Conservation (phyloP, 64 coral and sea anemone species). For the Montipora sp. region DNA sequence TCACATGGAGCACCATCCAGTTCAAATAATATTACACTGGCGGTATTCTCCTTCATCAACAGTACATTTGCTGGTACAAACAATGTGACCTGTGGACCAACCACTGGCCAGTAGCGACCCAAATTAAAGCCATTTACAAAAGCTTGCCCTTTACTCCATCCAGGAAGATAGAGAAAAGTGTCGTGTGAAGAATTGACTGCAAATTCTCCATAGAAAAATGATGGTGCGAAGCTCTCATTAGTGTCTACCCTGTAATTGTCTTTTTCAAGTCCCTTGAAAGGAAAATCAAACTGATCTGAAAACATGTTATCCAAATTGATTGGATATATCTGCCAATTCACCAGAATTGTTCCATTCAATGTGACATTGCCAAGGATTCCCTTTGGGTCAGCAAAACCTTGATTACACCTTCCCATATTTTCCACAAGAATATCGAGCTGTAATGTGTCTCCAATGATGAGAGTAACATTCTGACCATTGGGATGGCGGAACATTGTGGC, state of each 20-base stretch:
- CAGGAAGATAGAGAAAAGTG: constrained; percentile 70
- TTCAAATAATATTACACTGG: constrained; percentile 74
- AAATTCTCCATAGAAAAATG: constrained; percentile 82
- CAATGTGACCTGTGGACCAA: constrained; percentile 77
- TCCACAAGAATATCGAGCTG: constrained; percentile 88
- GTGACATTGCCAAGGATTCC: constrained; percentile 83
- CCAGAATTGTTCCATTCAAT: constrained; percentile 31
- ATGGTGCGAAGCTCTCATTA: constrained; percentile 65
- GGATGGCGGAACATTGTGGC: constrained; percentile 59
- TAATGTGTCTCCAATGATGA: constrained; percentile 19
- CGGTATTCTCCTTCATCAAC: constrained; percentile 29
- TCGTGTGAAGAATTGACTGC: constrained; percentile 63
- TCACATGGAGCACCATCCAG: constrained; percentile 81
- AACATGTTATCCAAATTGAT: constrained; percentile 47
- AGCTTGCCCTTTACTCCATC: constrained; percentile 88
- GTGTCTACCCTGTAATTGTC: not conserved
- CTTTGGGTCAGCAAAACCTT: constrained; percentile 79
- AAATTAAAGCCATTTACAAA: constrained; percentile 92
- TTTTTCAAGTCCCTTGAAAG: not conserved
- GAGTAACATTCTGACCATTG: constrained; percentile 34
- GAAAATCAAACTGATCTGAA: not conserved
- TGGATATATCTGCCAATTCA: constrained; percentile 83
- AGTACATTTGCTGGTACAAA: constrained; percentile 83
- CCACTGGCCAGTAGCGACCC: constrained; percentile 88
- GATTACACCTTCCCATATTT: constrained; percentile 74